A percentile compares a stretch with the other conserved stretches of the same genome.
Evolutionary conservation across 2,888 invertebrate species (phyloP).

Genomic region (Halictus quadricinctus): DNA sequence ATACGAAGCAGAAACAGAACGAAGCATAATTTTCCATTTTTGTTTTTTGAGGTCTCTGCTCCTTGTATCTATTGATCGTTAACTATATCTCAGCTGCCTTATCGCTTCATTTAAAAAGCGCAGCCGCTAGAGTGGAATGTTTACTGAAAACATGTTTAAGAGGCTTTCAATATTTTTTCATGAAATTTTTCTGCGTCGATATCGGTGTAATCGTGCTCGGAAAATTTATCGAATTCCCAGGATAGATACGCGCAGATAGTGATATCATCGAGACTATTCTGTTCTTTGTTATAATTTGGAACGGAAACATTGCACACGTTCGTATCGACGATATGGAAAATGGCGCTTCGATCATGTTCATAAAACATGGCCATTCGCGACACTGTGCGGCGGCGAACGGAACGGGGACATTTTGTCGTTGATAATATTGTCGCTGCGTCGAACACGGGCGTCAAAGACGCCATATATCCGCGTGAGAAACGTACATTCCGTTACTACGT

Average conservation of each 20-base stretch:
- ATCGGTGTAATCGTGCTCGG: neutral
- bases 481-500: neutral
- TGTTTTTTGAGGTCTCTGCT: neutral
- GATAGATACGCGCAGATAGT: neutral
- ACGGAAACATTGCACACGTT: neutral
- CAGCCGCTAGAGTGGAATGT: neutral
- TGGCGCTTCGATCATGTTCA: neutral
- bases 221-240: neutral
- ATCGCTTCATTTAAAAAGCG: neutral
- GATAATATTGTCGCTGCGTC: slow-evolving; percentile 1
- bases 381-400: neutral
- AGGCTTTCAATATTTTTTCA: neutral
- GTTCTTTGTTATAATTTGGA: neutral
- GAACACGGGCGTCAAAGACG: neutral
- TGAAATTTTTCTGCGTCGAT: neutral
- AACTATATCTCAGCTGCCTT: slow-evolving; percentile 4
- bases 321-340: slow-evolving; percentile 1
- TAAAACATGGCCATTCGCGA: neutral
- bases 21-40: neutral
- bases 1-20: neutral
- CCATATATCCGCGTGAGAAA: neutral
- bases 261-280: neutral
- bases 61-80: slow-evolving; percentile 21
- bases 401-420: slow-evolving; percentile 8
- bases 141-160: neutral